Conservation (phyloP, 1,140 invertebrate genomes). For the Brachionus rotundiformis region DNA sequence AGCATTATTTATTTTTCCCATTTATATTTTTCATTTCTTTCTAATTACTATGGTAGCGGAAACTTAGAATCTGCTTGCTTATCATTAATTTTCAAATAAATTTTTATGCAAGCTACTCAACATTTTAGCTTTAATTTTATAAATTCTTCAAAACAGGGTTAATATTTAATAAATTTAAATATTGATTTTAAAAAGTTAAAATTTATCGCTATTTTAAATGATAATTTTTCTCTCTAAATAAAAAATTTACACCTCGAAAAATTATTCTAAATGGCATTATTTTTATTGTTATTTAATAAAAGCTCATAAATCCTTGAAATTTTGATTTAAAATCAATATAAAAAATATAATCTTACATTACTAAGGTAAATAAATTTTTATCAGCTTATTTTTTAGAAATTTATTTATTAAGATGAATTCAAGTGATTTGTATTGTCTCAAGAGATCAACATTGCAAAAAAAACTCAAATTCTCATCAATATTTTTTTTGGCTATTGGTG, state of each 20-base stretch:
- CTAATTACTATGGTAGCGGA: conserved; percentile 12
- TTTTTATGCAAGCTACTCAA: no score
- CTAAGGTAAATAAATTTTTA: no score
- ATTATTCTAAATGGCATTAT: neutral
- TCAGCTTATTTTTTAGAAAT: neutral
- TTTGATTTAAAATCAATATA: neutral
- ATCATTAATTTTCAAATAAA: neutral
- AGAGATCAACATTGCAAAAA: neutral
- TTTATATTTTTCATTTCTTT: neutral
- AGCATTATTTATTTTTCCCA: no score
- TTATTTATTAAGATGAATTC: neutral
- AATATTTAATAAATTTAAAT: neutral
- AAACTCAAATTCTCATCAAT: conserved; percentile 9
- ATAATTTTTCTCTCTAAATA: no score
- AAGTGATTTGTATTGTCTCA: neutral
- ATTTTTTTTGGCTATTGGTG: neutral
- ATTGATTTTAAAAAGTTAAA: neutral
- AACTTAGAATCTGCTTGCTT: neutral
- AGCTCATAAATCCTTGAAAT: neutral
- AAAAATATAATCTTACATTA: neutral
- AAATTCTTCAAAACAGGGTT: neutral
- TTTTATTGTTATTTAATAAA: neutral
- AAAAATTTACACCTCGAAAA: neutral
- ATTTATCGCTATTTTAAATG: no score
- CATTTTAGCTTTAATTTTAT: no score